A percentile compares a stretch with the other conserved stretches of the same genome.
Conservation (phyloP, 2,113 vertebrate species). For the Pionites leucogaster region DNA sequence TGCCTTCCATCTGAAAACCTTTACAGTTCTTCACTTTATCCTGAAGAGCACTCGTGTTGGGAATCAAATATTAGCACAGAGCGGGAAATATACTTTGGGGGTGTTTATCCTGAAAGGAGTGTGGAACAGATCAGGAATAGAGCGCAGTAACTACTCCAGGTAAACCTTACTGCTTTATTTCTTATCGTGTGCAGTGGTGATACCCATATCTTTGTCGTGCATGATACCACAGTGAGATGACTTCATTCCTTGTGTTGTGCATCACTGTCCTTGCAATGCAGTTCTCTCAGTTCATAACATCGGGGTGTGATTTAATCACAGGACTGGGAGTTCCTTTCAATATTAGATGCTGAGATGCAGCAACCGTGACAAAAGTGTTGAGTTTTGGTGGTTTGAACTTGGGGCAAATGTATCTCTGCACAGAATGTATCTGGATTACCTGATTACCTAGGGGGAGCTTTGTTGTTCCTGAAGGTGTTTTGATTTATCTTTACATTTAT, state of each 20-base stretch:
- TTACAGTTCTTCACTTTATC: not conserved
- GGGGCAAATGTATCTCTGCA: not conserved
- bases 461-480: not conserved
- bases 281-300: not conserved
- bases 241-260: conserved; percentile 19
- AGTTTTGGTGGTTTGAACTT: not conserved
- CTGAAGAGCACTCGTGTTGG: not conserved
- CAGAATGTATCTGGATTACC: not conserved
- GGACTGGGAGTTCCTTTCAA: not conserved
- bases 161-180: conserved; percentile 57
- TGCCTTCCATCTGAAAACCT: not conserved
- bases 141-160: conserved; percentile 34
- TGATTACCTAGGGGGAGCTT: not conserved
- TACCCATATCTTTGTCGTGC: not conserved
- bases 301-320: not conserved
- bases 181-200: not conserved
- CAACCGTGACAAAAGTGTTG: not conserved
- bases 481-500: not conserved
- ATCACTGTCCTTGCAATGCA: conserved; percentile 18
- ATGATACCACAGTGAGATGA: not conserved
- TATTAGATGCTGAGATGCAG: not conserved
- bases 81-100: not conserved
- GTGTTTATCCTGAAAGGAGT: conserved; percentile 2
- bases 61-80: not conserved
- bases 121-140: conserved; percentile 38